phyloP scores from a whole-genome alignment of 2,888 invertebrate species.

The Tachina grossa region DNA sequence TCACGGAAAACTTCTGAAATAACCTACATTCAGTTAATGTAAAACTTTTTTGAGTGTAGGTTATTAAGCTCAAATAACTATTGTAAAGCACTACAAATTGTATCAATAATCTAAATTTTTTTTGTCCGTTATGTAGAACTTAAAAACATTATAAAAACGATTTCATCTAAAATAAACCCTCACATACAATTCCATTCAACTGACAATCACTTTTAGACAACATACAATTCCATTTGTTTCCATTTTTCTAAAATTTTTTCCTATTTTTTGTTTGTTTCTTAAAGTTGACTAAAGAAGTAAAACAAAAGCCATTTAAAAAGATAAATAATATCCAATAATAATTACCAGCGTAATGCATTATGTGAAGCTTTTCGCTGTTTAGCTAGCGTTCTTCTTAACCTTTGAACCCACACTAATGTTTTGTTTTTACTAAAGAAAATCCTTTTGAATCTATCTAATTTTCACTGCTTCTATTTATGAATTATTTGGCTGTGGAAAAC shows the following conservation, averaged over 20 bases:
- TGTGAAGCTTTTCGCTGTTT: slow-evolving; percentile 39
- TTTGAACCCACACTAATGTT: slow-evolving; percentile 69
- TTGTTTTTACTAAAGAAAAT: slow-evolving; percentile 61
- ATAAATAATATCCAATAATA: slow-evolving; percentile 33
- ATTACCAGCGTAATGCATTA: slow-evolving; percentile 22
- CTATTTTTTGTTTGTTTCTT: not conserved
- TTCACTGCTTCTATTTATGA: slow-evolving; percentile 19
- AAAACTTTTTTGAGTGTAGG: no score
- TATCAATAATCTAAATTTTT: not conserved
- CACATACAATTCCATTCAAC: not conserved
- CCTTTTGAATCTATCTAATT: slow-evolving; percentile 44
- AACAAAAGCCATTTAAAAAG: not conserved
- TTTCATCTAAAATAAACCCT: not conserved
- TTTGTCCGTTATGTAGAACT: not conserved
- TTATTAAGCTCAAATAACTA: no score
- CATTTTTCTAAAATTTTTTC: no score
- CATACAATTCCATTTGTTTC: not conserved
- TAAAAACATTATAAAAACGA: no score
- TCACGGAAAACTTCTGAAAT: no score
- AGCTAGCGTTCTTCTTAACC: slow-evolving; percentile 66
- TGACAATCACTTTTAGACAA: not conserved
- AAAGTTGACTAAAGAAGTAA: slow-evolving; percentile 1
- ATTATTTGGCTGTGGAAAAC: slow-evolving; percentile 27
- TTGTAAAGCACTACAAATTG: not conserved
- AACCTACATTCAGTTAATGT: no score